phyloP scores from a whole-genome alignment of 2,888 invertebrate species.

The Tryphoninae sp. region DNA sequence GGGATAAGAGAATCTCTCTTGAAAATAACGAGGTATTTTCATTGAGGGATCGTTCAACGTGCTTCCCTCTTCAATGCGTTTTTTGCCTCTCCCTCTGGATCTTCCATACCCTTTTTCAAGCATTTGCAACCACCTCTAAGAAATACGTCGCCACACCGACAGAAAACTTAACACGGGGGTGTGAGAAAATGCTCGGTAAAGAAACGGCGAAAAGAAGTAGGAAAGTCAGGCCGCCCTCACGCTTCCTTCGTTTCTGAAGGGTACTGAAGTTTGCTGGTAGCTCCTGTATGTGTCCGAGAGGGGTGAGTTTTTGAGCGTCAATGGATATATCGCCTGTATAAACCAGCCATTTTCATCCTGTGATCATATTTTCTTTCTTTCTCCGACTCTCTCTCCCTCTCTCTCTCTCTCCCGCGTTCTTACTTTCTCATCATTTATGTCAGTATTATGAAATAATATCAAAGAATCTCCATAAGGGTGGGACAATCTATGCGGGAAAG shows the following conservation, averaged over 20 bases:
- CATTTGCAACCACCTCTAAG: not conserved
- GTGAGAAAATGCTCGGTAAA: slow-evolving; percentile 2
- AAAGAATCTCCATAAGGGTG: slow-evolving; percentile 15
- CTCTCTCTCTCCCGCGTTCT: not conserved
- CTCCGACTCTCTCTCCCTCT: not conserved
- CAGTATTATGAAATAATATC: slow-evolving; percentile 39
- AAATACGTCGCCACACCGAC: not conserved
- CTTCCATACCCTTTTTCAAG: not conserved
- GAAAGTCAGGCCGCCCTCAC: not conserved
- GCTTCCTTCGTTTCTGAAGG: not conserved
- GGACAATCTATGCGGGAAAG: not conserved
- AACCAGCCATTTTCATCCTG: slow-evolving; percentile 44
- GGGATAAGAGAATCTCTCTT: slow-evolving; percentile 7
- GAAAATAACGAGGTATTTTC: slow-evolving; percentile 57
- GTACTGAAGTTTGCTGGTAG: not conserved
- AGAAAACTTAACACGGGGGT: not conserved
- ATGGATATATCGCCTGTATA: slow-evolving; percentile 35
- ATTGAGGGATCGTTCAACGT: slow-evolving; percentile 27
- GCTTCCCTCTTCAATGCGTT: slow-evolving; percentile 8
- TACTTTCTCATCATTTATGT: slow-evolving; percentile 10
- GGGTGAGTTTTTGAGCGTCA: slow-evolving; percentile 25
- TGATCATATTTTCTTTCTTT: slow-evolving; percentile 29
- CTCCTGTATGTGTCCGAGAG: slow-evolving; percentile 2
- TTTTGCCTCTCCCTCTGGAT: not conserved
- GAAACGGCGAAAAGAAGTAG: slow-evolving; percentile 11